These are phyloP conservation scores for Coelogynopora nodosa DNA, from an alignment of 2,888 invertebrate genomes.

Conservation along the genomic window DNA sequence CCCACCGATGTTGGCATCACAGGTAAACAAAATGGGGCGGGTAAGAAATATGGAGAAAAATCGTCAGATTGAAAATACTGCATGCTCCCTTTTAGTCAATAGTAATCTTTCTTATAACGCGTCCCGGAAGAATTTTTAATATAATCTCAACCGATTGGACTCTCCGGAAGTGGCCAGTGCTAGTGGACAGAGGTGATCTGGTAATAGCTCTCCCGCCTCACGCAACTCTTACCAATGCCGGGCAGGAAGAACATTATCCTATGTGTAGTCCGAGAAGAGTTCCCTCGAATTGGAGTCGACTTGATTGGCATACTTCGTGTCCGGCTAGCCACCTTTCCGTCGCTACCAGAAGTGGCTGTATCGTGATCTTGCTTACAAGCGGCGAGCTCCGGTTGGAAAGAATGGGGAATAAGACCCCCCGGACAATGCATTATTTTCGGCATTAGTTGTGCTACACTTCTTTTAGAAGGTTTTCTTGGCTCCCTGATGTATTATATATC, in stretches of 20 bases:
- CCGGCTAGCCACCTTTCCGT: neutral
- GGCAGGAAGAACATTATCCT: neutral
- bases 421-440: neutral
- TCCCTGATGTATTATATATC: too few relatives aligned
- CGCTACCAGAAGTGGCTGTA: neutral
- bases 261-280: neutral
- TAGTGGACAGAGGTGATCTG: neutral
- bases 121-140: neutral
- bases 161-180: neutral
- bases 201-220: neutral
- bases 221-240: neutral
- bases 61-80: neutral
- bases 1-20: neutral
- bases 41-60: too few relatives aligned
- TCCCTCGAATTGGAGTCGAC: neutral
- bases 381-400: neutral
- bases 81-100: neutral
- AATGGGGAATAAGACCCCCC: neutral
- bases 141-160: too few relatives aligned
- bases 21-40: too few relatives aligned
- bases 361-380: neutral
- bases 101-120: too few relatives aligned
- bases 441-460: neutral
- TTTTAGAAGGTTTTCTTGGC: neutral
- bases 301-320: neutral